Base-by-base conservation (phyloP, 1,140 invertebrate species). In the Anthonomus grandis region DNA sequence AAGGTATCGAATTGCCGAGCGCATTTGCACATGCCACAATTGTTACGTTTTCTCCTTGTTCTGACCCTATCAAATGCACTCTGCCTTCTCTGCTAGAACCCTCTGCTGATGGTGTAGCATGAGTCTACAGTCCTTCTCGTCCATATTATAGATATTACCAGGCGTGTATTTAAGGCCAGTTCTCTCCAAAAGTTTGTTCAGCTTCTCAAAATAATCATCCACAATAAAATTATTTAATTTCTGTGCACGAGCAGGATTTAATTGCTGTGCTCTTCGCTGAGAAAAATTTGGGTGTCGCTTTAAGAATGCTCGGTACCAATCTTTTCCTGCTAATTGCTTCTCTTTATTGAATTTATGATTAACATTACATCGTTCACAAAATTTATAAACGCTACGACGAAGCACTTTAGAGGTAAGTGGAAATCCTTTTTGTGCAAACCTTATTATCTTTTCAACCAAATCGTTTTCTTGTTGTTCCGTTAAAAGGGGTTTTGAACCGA, bases 71-170 rank as follows among this genome's bases (percentile, higher is more conserved):
- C 37, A 64, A 39, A 64, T 70, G 69, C 38, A 73, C 67, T 48
- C 61, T 36, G 8, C 65, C 64, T 58, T 59, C 69, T 60, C 48
- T 19, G 64, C 62, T 9, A 69, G 55, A 36, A 73, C 66, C 38
- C 41, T 36, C 56, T 62, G 68, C 46, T 70, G 64, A 15, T 74
- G 50, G 45, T 77, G 72, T 5, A 76, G 6, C 6, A 64, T 69
- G 17, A 75, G 44, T 2, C 64, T 60, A 57, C 72, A 72, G 1
- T 69, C 72, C 51, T 76, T 77, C 61, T 77, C 72, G 63, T 75
- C 74, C 52, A 76, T 64, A 52, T 75, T 75, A 53, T 62, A 75
- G 19, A 75, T 69, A 10, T 41, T 57, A 21, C 67, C 46, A 25
- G 69, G 68, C 39, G 57, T 56, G 45, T 69, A 46, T 18, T 54